phyloP scores from a whole-genome alignment of 1,140 invertebrate species.

The Steinernema khuongi region DNA sequence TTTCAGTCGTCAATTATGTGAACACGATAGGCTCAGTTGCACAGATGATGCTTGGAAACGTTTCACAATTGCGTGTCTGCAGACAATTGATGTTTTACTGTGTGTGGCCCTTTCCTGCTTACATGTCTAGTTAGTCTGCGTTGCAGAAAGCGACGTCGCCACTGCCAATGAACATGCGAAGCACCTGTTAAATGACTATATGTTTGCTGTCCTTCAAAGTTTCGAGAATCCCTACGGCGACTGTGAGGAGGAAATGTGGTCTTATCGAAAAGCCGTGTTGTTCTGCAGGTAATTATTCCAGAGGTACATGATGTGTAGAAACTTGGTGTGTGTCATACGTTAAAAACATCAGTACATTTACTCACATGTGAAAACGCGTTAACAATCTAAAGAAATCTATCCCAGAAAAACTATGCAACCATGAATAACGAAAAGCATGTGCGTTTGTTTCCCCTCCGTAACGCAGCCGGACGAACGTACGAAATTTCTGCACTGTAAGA shows the following conservation, averaged over 20 bases:
- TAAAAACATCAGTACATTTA: too few relatives aligned
- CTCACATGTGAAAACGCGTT: too few relatives aligned
- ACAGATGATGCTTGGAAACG: background rate
- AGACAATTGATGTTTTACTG: background rate
- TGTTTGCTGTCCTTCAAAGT: background rate
- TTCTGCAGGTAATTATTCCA: background rate
- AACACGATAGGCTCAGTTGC: too few relatives aligned
- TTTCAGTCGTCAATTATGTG: too few relatives aligned
- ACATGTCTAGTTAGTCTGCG: background rate
- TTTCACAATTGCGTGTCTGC: background rate
- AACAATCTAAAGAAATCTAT: too few relatives aligned
- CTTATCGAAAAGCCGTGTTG: background rate
- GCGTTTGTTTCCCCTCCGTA: too few relatives aligned
- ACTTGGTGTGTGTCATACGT: too few relatives aligned
- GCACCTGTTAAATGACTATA: background rate
- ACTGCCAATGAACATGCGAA: background rate
- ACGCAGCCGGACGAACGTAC: too few relatives aligned
- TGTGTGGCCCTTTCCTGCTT: constrained; percentile 4
- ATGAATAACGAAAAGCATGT: too few relatives aligned
- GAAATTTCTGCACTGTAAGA: too few relatives aligned
- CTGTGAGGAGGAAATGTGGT: background rate
- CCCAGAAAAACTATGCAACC: too few relatives aligned
- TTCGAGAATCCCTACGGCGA: background rate
- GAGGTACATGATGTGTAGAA: background rate
- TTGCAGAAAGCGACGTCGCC: background rate